These are phyloP conservation scores for Panurus biarmicus DNA, from an alignment of 2,113 vertebrate genomes.

Conservation along the genomic window DNA sequence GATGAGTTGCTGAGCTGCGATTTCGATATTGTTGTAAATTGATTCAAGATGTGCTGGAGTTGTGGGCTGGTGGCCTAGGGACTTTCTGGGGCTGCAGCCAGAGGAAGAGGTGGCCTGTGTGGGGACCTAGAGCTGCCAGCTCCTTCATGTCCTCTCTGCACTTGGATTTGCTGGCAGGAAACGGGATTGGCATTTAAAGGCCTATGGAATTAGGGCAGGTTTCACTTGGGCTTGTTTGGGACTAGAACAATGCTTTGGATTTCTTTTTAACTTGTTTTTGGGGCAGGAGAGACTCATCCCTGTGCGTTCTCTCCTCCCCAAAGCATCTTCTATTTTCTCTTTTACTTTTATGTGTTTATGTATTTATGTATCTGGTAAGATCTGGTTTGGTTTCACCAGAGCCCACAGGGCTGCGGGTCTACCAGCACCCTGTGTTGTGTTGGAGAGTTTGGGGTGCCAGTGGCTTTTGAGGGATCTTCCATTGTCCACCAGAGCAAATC, in stretches of 20 bases:
- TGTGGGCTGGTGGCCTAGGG: neutral
- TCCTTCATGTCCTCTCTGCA: neutral
- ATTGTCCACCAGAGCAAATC: neutral
- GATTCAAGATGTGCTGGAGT: slow-evolving; percentile 39
- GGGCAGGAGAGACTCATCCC: neutral
- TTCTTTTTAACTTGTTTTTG: neutral
- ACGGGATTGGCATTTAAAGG: neutral
- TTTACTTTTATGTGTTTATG: neutral
- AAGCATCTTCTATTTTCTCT: neutral
- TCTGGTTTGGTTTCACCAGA: neutral
- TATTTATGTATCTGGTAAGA: neutral
- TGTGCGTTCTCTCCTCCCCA: neutral
- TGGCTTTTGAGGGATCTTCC: neutral
- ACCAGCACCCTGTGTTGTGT: fast-evolving
- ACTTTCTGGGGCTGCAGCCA: neutral
- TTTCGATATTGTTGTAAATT: slow-evolving; percentile 29
- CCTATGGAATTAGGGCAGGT: neutral
- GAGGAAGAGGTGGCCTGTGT: neutral
- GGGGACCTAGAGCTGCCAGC: neutral
- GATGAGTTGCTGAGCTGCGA: neutral
- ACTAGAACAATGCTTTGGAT: neutral
- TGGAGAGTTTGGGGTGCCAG: neutral
- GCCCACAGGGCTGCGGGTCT: neutral
- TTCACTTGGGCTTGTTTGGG: neutral
- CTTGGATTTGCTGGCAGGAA: neutral